Conservation (phyloP, 2,888 invertebrate species). For the Apotomis betuletana region DNA sequence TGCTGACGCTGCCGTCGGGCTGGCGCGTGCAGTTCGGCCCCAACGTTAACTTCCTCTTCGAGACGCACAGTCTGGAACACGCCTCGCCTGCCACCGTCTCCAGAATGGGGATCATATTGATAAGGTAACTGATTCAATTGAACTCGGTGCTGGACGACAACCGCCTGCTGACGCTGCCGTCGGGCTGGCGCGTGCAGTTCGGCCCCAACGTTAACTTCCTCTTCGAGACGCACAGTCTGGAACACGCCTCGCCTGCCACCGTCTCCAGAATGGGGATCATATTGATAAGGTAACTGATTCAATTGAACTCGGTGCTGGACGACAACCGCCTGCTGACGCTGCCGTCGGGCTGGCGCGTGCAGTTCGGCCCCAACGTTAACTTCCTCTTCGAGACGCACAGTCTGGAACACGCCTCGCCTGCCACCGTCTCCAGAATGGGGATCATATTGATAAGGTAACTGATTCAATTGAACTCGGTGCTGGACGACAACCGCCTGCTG, state of each 20-base stretch:
- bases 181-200: too few species aligned
- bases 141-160: too few species aligned
- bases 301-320: constrained; percentile 99
- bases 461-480: too few species aligned
- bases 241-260: too few species aligned
- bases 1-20: constrained; percentile 96
- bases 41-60: constrained; percentile 98
- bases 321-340: constrained; percentile 97
- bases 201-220: too few species aligned
- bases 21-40: constrained; percentile 97
- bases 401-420: constrained; percentile 96
- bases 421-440: constrained; percentile 98
- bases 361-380: constrained; percentile 96
- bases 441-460: constrained; percentile 93
- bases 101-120: constrained; percentile 96
- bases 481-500: too few species aligned
- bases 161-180: too few species aligned
- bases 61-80: constrained; percentile 94
- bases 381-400: constrained; percentile 99
- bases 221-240: too few species aligned
- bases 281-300: too few species aligned
- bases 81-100: constrained; percentile 99
- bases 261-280: too few species aligned
- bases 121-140: constrained; percentile 83
- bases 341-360: constrained; percentile 98